phyloP scores from a whole-genome alignment of 1,140 invertebrate species.

The Zaprionus kolodkinae region DNA sequence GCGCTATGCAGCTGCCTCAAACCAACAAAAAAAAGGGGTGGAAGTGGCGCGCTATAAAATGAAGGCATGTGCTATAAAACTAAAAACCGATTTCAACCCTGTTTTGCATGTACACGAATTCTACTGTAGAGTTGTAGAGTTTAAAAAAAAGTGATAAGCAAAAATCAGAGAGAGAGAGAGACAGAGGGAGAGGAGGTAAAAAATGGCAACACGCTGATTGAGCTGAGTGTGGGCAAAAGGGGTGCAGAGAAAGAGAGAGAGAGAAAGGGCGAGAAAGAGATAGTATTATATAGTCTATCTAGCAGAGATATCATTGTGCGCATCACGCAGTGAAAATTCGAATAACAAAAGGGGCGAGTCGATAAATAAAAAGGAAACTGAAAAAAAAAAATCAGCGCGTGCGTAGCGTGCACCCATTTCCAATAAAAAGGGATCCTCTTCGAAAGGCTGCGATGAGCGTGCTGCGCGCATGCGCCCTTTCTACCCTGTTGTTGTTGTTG shows the following conservation, averaged over 20 bases:
- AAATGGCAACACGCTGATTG: conserved; percentile 36
- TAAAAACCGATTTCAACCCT: conserved; percentile 68
- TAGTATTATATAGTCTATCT: conserved; percentile 32
- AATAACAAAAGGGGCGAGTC: conserved; percentile 14
- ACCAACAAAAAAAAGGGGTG: conserved; percentile 59
- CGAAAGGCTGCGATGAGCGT: conserved; percentile 45
- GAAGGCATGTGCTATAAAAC: conserved; percentile 48
- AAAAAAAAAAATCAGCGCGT: conserved; percentile 59
- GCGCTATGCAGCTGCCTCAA: conserved; percentile 56
- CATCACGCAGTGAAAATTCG: conserved; percentile 50
- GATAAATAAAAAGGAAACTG: conserved; percentile 18
- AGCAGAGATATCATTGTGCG: conserved; percentile 59
- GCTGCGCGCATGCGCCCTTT: conserved; percentile 66
- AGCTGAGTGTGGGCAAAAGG: conserved; percentile 37
- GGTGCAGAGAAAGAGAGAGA: conserved; percentile 7
- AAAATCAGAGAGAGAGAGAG: conserved; percentile 30
- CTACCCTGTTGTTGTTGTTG: conserved; percentile 42
- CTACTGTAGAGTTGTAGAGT: conserved; percentile 3
- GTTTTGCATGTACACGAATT: conserved; percentile 60
- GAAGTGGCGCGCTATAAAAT: conserved; percentile 45
- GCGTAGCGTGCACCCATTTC: conserved; percentile 37
- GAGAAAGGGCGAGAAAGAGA: background rate
- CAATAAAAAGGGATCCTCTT: no score
- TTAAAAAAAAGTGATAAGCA: conserved; percentile 56
- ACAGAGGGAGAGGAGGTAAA: conserved; percentile 14